Base-by-base conservation (phyloP, 2,888 invertebrate genomes). In the Hermaeophaga mercurialis region DNA sequence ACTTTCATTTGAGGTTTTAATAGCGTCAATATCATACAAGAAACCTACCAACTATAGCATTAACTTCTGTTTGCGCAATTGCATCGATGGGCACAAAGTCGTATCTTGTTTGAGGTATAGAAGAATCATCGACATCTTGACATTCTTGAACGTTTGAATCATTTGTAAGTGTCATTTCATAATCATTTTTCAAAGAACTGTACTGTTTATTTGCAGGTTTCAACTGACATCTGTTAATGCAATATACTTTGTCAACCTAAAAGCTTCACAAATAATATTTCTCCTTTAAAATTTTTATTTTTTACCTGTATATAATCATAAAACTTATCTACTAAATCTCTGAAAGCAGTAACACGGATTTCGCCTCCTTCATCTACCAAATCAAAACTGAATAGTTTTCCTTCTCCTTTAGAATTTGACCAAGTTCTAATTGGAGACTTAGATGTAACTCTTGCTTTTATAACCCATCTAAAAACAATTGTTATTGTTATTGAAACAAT, bases 181-280 rank as follows among this genome's bases (percentile, higher is more conserved):
- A 99, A 74, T 98, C 97, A 74, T 97, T 95, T 64, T 91, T 91
- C 4, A 96, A 76, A 28, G 81, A 84, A 24, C 85, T 83, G 76
- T 84, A 99, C 72, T 91, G 89, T 73, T 95, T 96, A 77, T 99
- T 97, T 0, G 98, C 97, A 1, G 91, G 85, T 75, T 97, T 97
- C n/a, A 98, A 77, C 39, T 82, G 81, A 61, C 91, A 92, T 59
- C 88, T 88, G 39, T 90, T 89, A 59, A 99, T 86, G 74, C 86
- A 94, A 75, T 95, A 99, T 0, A 96, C 86, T 77, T 89, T 88
- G 67, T 90, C 89, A 1, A 85, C 81, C 72, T 73, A 18, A 49
- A 71, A 63, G 17, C 3, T 9, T 8, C 56, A 43, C 34, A 15
- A 19, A 54, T 34, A 17, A 7, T 38, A 11, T 9, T 11, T n/a